A percentile compares a stretch with the other conserved stretches of the same genome.
Evolutionary conservation across 2,888 invertebrate species (phyloP).

Genomic region (Ptychoptera contaminata): DNA sequence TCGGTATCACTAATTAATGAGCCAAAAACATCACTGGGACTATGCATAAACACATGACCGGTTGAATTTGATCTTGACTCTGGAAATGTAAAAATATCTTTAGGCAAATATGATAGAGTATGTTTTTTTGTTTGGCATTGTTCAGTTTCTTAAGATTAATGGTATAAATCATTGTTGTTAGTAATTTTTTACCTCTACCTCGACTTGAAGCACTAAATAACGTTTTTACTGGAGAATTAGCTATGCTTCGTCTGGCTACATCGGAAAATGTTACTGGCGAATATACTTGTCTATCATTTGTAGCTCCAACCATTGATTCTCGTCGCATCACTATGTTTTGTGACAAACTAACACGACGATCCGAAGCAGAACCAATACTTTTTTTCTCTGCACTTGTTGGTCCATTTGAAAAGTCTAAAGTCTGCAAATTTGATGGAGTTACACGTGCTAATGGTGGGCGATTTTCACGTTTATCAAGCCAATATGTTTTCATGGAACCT

Average conservation of each 20-base stretch:
- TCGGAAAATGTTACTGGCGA: slow-evolving; percentile 76
- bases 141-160: no score
- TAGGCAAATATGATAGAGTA: neutral
- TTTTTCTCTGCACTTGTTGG: slow-evolving; percentile 7
- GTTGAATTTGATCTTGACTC: slow-evolving; percentile 59
- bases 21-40: slow-evolving; percentile 41
- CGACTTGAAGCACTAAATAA: slow-evolving; percentile 24
- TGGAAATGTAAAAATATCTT: slow-evolving; percentile 17
- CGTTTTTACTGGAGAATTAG: slow-evolving; percentile 52
- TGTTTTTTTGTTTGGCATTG: neutral
- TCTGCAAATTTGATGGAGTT: neutral
- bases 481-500: slow-evolving; percentile 66
- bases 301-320: slow-evolving; percentile 11
- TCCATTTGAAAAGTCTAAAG: neutral
- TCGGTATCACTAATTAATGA: slow-evolving; percentile 39
- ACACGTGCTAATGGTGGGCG: slow-evolving; percentile 34
- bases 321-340: slow-evolving; percentile 19
- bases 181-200: slow-evolving; percentile 12
- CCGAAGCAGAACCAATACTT: slow-evolving; percentile 8
- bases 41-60: slow-evolving; percentile 36
- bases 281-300: slow-evolving; percentile 57
- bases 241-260: slow-evolving; percentile 61
- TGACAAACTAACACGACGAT: slow-evolving; percentile 11
- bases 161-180: no score
- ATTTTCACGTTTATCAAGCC: slow-evolving; percentile 60